These are phyloP conservation scores for Babyrousa celebensis DNA, from an alignment of 2,797 vertebrate genomes.

Conservation along the genomic window DNA sequence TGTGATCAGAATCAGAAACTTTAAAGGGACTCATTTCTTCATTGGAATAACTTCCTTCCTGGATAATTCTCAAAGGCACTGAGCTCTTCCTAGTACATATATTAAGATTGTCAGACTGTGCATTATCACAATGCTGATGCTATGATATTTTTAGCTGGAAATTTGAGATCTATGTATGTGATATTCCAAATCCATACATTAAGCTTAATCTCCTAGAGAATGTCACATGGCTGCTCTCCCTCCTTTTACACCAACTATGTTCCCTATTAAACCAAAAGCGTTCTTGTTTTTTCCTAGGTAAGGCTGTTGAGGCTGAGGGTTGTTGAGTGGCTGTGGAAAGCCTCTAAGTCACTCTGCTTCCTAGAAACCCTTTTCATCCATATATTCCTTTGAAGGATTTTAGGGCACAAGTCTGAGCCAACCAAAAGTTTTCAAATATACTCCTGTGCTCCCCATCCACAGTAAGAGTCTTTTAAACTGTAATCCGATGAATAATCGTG, in stretches of 20 bases:
- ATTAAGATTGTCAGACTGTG: not conserved
- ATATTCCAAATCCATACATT: not conserved
- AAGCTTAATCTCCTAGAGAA: not conserved
- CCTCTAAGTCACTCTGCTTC: not conserved
- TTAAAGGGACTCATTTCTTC: not conserved
- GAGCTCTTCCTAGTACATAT: not conserved
- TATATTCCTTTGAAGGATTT: slow-evolving; percentile 5
- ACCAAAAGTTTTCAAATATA: slow-evolving; percentile 45
- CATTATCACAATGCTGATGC: not conserved
- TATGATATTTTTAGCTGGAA: slow-evolving; percentile 27
- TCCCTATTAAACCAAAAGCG: not conserved
- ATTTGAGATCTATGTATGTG: not conserved
- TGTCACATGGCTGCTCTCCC: not conserved
- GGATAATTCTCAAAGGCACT: not conserved
- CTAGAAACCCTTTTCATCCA: not conserved
- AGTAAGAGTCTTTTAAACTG: slow-evolving; percentile 61
- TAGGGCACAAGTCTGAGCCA: not conserved
- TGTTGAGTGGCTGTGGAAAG: not conserved
- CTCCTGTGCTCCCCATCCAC: slow-evolving; percentile 27
- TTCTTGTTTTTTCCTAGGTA: not conserved
- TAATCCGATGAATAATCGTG: slow-evolving; percentile 76
- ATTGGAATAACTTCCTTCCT: not conserved
- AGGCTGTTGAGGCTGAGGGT: not conserved
- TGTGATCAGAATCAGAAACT: not conserved
- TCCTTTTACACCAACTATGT: not conserved